Evolutionary conservation across 2,113 vertebrate species (phyloP).

Genomic region (Lepidothrix coronata): DNA sequence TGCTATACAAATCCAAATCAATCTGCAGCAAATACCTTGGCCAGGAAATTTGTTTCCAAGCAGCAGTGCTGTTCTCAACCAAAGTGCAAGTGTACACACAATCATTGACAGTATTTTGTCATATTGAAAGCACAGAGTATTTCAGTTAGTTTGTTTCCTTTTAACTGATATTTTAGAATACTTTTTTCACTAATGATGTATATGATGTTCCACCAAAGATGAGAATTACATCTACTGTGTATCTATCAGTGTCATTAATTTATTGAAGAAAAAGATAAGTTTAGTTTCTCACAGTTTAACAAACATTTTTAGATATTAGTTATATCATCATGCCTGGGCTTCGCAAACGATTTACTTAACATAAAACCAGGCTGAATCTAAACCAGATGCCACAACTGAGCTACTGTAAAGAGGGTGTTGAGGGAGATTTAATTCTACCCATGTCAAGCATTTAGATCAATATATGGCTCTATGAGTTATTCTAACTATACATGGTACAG

Average conservation of each 20-base stretch:
- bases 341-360: neutral
- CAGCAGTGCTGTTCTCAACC: neutral
- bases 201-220: neutral
- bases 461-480: neutral
- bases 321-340: neutral
- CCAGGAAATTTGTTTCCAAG: neutral
- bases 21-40: neutral
- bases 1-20: neutral
- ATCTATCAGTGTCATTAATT: neutral
- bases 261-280: neutral
- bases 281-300: neutral
- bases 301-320: neutral
- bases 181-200: neutral
- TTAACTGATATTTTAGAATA: neutral
- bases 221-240: neutral
- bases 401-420: neutral
- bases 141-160: neutral
- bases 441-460: neutral
- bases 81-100: neutral
- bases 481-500: neutral
- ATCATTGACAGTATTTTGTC: neutral
- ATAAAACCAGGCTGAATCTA: neutral
- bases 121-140: neutral
- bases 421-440: neutral
- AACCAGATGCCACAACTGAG: neutral